Evolutionary conservation across 2,113 vertebrate species (phyloP).

Genomic region (Sprattus sprattus): DNA sequence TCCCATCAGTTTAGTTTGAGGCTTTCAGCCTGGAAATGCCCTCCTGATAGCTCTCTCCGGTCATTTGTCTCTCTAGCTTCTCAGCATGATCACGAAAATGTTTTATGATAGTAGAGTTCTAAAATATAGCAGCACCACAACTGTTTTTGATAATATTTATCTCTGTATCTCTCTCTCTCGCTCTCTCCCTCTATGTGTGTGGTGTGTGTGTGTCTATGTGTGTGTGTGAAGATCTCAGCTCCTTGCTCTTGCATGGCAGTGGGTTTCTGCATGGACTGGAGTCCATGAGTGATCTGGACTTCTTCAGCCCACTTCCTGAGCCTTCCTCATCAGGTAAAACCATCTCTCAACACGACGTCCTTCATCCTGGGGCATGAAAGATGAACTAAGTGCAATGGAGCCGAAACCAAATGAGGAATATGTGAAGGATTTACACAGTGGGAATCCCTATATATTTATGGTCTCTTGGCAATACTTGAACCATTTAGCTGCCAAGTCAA

Average conservation of each 20-base stretch:
- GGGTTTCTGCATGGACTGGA: conserved; percentile 54
- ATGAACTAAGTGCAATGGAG: no score
- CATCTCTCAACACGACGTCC: no score
- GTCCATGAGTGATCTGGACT: conserved; percentile 60
- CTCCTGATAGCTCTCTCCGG: neutral
- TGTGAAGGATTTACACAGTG: no score
- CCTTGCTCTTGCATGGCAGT: conserved; percentile 54
- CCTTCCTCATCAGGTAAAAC: conserved; percentile 78
- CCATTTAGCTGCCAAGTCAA: no score
- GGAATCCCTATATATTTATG: no score
- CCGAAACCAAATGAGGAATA: no score
- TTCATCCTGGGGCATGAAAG: no score
- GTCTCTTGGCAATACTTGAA: no score
- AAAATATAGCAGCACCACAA: neutral
- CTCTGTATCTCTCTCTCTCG: neutral
- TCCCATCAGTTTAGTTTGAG: neutral
- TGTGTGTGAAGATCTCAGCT: conserved; percentile 64
- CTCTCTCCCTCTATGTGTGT: neutral
- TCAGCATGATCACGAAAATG: neutral
- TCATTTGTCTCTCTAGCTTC: neutral
- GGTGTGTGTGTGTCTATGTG: neutral
- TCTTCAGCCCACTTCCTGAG: conserved; percentile 76
- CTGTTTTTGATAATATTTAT: neutral
- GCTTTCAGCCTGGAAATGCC: neutral
- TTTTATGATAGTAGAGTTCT: neutral